A percentile compares a stretch with the other conserved stretches of the same genome.
Conservation (phyloP, 2,113 vertebrate species). For the Ramphastos sulfuratus region DNA sequence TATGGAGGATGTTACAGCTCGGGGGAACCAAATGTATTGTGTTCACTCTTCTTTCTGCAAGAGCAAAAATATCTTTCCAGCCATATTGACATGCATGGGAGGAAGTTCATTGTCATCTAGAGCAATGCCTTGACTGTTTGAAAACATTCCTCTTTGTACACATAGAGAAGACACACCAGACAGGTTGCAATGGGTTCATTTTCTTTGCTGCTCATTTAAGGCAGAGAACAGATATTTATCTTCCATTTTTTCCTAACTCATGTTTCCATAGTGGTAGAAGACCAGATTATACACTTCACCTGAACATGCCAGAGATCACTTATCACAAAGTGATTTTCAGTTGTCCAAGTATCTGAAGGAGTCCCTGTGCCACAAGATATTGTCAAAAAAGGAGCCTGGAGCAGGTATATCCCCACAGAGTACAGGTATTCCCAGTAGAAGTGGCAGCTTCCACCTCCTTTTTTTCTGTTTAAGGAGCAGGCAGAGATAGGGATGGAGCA, state of each 20-base stretch:
- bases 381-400: neutral
- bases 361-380: neutral
- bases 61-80: neutral
- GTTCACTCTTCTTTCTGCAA: neutral
- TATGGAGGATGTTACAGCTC: neutral
- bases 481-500: neutral
- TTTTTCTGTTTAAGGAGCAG: neutral
- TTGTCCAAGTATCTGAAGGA: neutral
- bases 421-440: slow-evolving; percentile 1
- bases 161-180: neutral
- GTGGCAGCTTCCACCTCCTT: neutral
- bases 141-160: neutral
- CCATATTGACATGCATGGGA: neutral
- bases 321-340: neutral
- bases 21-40: neutral
- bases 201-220: neutral
- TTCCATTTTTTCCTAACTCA: neutral
- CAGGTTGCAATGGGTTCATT: neutral
- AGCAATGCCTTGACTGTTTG: neutral
- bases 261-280: neutral
- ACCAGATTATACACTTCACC: neutral
- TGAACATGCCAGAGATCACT: neutral
- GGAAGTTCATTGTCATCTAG: no score
- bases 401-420: neutral
- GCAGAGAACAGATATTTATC: neutral